Evolutionary conservation across 2,113 vertebrate genomes (phyloP), one percentile per base, ranked within the genome.

Genomic region (Ailurus styani): DNA sequence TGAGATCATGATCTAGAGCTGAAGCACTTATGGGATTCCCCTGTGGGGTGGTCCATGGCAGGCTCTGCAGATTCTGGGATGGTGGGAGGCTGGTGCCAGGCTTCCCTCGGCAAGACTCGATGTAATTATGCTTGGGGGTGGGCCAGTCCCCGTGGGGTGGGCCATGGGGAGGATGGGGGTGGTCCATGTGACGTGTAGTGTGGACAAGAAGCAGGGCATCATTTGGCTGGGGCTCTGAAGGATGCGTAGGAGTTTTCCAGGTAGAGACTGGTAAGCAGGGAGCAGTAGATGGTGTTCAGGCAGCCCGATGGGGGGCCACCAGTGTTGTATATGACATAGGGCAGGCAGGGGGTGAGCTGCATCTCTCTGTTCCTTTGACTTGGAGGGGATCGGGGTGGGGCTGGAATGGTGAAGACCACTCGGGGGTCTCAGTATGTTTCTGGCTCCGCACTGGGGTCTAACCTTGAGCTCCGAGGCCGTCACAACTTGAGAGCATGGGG

Each of bases 171-270:
- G 52, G 29, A 18, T 34, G 29, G 29, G 25, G 29, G 12, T 1
- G 7, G 29, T 47, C 73, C 45, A 31, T 14, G 50, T 21, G 66
- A 29, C 7, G 5, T 40, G 23, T 27, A 14, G n/a, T 40, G n/a
- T 55, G 85, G 85, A 7, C 25, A 20, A 42, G 27, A 20, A 37
- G 12, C 37, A 54, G 21, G 17, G 7, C 27, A 20, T 29, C 15
- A 13, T 5, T 37, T 50, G 18, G 12, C 57, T 86, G 45, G 81
- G 68, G 15, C 50, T 93, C 93, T 60, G 66, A 87, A 64, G 57
- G 75, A 75, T 62, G 23, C 83, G 50, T 83, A 91, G 94, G 42
- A 87, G 68, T 84, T 92, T 64, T 17, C 45, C 17, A 77, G 50
- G 82, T 27, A 31, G 73, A 87, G 42, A 15, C 31, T 54, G 15